These are phyloP conservation scores for Sceliomorpha sp. DNA, from an alignment of 2,888 invertebrate genomes.

Conservation along the genomic window DNA sequence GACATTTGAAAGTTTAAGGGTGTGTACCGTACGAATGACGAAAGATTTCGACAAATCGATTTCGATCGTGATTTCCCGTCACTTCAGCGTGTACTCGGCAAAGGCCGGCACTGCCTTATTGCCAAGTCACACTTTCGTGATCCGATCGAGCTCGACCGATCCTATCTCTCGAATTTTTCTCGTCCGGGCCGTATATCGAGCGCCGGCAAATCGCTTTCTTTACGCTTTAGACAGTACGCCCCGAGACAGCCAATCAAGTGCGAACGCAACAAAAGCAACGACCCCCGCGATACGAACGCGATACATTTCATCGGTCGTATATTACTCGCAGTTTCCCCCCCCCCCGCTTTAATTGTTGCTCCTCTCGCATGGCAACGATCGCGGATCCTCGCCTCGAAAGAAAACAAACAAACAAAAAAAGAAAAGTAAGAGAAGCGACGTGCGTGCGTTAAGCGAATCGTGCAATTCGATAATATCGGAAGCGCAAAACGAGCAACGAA, in stretches of 20 bases:
- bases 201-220: conserved; percentile 21
- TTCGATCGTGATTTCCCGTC: conserved; percentile 45
- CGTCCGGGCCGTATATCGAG: conserved; percentile 25
- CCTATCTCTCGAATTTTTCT: conserved; percentile 50
- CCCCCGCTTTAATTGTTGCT: conserved; percentile 42
- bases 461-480: conserved; percentile 1
- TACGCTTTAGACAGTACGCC: conserved; percentile 16
- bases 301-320: conserved; percentile 54
- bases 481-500: background rate
- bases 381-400: conserved; percentile 27
- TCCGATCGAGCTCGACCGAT: conserved; percentile 43
- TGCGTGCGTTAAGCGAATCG: background rate
- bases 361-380: no score
- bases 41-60: conserved; percentile 57
- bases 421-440: no score
- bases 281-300: conserved; percentile 26
- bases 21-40: conserved; percentile 40
- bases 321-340: conserved; percentile 35
- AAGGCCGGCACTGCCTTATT: conserved; percentile 44
- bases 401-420: no score
- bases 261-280: conserved; percentile 28
- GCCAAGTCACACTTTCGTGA: conserved; percentile 53
- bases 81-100: conserved; percentile 6
- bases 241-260: conserved; percentile 46
- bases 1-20: conserved; percentile 39